phyloP scores from a whole-genome alignment of 2,888 invertebrate species.

The Sinopyrophorus schimmeli region DNA sequence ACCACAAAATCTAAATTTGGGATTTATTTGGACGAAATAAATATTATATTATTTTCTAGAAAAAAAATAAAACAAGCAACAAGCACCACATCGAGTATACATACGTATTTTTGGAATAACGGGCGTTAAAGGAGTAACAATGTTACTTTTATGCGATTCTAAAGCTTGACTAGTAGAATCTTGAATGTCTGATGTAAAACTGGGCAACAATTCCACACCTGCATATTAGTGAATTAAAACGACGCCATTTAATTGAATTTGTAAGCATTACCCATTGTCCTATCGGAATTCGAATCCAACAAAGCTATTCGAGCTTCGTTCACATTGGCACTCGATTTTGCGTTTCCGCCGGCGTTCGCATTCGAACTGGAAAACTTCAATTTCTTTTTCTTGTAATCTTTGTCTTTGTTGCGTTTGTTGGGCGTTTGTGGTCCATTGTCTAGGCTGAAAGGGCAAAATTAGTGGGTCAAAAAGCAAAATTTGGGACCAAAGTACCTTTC shows the following conservation, averaged over 20 bases:
- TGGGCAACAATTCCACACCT: slow-evolving; percentile 23
- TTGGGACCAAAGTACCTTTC: slow-evolving; percentile 42
- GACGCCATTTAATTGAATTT: neutral
- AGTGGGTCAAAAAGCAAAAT: too few species aligned
- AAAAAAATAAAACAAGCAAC: too few species aligned
- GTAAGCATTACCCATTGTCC: slow-evolving; percentile 27
- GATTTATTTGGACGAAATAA: too few species aligned
- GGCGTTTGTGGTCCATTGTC: slow-evolving; percentile 55
- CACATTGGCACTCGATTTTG: slow-evolving; percentile 11
- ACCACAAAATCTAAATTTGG: too few species aligned
- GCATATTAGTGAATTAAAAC: slow-evolving; percentile 2
- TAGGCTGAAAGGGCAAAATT: slow-evolving; percentile 3
- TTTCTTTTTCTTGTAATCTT: slow-evolving; percentile 66
- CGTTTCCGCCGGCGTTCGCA: slow-evolving; percentile 25
- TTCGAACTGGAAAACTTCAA: slow-evolving; percentile 46
- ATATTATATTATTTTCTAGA: too few species aligned
- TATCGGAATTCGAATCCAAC: slow-evolving; percentile 21
- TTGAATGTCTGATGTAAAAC: slow-evolving; percentile 5
- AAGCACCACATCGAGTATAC: too few species aligned
- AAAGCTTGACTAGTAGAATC: slow-evolving; percentile 4
- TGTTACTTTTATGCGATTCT: slow-evolving; percentile 16
- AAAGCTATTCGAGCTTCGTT: slow-evolving; percentile 16
- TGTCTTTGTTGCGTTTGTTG: slow-evolving; percentile 62
- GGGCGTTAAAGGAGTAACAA: slow-evolving; percentile 19
- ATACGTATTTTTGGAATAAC: slow-evolving; percentile 40